Percentiles rank a stretch among this genome's conserved stretches.
phyloP scores from a whole-genome alignment of 2,113 vertebrate genomes.

The Polypterus bichir region DNA sequence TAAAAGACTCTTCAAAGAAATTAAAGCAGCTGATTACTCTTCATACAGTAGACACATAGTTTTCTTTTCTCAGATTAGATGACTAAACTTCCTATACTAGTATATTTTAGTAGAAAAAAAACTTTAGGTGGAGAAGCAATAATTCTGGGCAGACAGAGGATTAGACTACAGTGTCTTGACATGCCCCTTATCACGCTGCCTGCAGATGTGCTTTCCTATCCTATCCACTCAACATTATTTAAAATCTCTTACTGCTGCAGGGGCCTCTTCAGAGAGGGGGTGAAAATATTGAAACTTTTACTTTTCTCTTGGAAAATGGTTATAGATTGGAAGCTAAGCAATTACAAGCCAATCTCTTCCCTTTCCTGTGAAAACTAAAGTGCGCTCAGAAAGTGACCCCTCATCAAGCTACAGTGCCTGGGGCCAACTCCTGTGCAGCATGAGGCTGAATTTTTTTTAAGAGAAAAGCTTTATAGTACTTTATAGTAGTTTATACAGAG shows the following conservation, averaged over 20 bases:
- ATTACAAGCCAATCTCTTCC: conserved; percentile 29
- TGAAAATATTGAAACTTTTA: conserved; percentile 9
- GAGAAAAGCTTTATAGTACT: no score
- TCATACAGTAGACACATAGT: no score
- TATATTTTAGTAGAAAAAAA: no score
- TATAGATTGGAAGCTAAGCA: conserved; percentile 45
- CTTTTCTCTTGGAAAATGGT: conserved; percentile 26
- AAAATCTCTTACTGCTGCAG: conserved; percentile 9
- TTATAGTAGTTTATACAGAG: no score
- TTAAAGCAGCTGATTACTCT: no score
- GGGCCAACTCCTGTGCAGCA: no score
- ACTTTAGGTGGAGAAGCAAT: neutral
- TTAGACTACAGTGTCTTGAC: conserved; percentile 1
- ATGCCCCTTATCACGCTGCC: conserved; percentile 13
- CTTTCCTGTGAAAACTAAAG: neutral
- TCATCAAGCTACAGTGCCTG: no score
- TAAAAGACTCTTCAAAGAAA: no score
- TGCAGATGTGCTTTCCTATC: conserved; percentile 5
- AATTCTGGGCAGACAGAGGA: neutral
- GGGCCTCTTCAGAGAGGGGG: neutral
- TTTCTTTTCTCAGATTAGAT: no score
- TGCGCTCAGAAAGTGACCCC: no score
- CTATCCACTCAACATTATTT: conserved; percentile 3
- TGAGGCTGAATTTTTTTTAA: no score
- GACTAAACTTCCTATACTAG: no score